phyloP scores from a whole-genome alignment of 2,113 vertebrate species.

The Acinonyx jubatus region DNA sequence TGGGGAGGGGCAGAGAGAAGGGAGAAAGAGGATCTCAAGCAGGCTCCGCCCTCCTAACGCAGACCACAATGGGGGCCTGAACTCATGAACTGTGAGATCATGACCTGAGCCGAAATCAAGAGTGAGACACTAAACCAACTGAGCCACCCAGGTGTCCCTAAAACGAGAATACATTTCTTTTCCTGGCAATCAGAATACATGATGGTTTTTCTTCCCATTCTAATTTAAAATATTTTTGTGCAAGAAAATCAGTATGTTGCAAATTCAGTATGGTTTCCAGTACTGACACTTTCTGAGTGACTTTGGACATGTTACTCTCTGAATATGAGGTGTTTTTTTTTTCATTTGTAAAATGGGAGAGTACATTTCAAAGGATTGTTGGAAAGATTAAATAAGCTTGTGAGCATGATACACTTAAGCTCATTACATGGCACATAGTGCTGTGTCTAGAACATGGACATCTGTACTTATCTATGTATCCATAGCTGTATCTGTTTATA shows the following conservation, averaged over 20 bases:
- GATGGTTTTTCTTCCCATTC: conserved; percentile 12
- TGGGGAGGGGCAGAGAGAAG: no score
- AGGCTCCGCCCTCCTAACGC: no score
- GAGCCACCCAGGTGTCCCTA: background rate
- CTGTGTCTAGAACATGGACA: background rate
- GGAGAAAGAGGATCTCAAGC: no score
- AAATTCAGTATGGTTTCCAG: background rate
- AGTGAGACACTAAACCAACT: no score
- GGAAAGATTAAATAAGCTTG: background rate
- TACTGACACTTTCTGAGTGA: background rate
- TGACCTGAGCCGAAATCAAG: no score
- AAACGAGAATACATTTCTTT: conserved; percentile 37
- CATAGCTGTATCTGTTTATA: background rate
- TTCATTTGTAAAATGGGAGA: background rate
- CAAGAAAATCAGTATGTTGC: background rate
- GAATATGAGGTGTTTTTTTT: background rate
- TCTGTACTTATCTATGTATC: background rate
- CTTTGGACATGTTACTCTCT: background rate
- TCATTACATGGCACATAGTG: background rate
- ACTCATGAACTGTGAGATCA: no score
- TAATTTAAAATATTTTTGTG: conserved; percentile 33
- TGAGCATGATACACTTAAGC: background rate
- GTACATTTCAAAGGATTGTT: background rate
- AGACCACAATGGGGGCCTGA: no score
- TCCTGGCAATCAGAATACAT: background rate